Evolutionary conservation across 2,888 invertebrate species (phyloP).

Genomic region (Eristalis pertinax): DNA sequence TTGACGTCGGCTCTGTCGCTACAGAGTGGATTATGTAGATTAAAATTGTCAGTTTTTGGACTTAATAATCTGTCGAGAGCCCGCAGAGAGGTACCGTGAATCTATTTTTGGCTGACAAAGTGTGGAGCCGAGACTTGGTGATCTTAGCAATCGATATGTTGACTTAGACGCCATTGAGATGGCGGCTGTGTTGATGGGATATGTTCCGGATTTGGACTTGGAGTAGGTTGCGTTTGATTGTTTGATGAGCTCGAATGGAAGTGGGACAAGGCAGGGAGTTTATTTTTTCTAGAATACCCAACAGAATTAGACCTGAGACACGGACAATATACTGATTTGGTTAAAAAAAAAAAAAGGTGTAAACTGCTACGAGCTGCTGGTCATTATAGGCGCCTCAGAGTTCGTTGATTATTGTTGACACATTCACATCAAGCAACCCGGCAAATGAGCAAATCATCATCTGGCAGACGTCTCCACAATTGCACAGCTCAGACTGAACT

Average conservation of each 20-base stretch:
- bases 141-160: slow-evolving; percentile 22
- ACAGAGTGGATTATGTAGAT: slow-evolving; percentile 63
- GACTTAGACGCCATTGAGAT: slow-evolving; percentile 10
- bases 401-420: no score
- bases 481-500: background rate
- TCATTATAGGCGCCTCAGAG: no score
- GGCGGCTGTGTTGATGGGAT: background rate
- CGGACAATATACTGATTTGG: no score
- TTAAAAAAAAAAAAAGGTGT: no score
- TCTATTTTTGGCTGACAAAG: slow-evolving; percentile 8
- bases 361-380: no score
- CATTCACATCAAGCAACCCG: background rate
- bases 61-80: slow-evolving; percentile 27
- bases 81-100: background rate
- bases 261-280: background rate
- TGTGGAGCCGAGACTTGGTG: background rate
- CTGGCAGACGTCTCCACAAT: background rate
- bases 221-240: background rate
- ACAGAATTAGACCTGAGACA: no score
- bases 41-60: slow-evolving; percentile 25
- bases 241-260: background rate
- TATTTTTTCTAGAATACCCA: background rate
- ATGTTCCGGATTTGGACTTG: slow-evolving; percentile 11
- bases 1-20: slow-evolving; percentile 30
- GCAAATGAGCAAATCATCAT: background rate